Percentiles rank a stretch among this genome's conserved stretches.
These are phyloP conservation scores for Sceliomorpha sp. DNA, from an alignment of 2,888 invertebrate genomes.

Conservation along the genomic window DNA sequence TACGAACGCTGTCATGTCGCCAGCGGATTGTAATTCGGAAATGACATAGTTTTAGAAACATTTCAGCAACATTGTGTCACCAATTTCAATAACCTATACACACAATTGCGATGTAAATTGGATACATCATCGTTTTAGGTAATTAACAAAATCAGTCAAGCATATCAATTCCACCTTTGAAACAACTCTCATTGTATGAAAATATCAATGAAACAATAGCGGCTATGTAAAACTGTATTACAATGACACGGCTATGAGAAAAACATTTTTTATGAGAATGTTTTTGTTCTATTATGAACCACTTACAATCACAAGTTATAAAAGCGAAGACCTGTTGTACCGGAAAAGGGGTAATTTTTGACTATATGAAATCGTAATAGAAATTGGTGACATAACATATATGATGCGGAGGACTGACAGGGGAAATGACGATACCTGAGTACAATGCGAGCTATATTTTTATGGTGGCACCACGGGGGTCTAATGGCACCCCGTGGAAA, in stretches of 20 bases:
- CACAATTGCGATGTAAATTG: conserved; percentile 37
- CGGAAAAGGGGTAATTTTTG: conserved; percentile 21
- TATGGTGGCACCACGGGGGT: conserved; percentile 70
- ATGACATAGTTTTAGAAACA: conserved; percentile 51
- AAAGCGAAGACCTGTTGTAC: conserved; percentile 25
- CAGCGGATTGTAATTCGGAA: conserved; percentile 47
- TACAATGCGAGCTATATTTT: conserved; percentile 73
- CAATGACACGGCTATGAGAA: neutral
- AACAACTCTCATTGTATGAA: conserved; percentile 34
- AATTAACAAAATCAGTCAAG: conserved; percentile 45
- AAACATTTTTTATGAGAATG: neutral
- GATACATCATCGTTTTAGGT: conserved; percentile 49
- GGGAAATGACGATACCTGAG: conserved; percentile 62
- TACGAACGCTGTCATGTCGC: conserved; percentile 19
- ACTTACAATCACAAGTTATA: conserved; percentile 8
- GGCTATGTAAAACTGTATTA: conserved; percentile 31
- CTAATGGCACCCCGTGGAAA: conserved; percentile 73
- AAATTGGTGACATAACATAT: conserved; percentile 13
- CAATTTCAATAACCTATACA: conserved; percentile 43
- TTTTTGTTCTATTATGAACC: conserved; percentile 11
- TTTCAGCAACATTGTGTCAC: conserved; percentile 37
- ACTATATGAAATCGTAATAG: conserved; percentile 23
- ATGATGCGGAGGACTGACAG: conserved; percentile 22
- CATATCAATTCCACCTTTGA: conserved; percentile 26
- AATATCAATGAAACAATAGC: conserved; percentile 32